Percentiles rank a stretch among this genome's conserved stretches.
Evolutionary conservation across 35 echinoderm and acorn worm genomes (phyloP).

Genomic region (Lytechinus variegatus): DNA sequence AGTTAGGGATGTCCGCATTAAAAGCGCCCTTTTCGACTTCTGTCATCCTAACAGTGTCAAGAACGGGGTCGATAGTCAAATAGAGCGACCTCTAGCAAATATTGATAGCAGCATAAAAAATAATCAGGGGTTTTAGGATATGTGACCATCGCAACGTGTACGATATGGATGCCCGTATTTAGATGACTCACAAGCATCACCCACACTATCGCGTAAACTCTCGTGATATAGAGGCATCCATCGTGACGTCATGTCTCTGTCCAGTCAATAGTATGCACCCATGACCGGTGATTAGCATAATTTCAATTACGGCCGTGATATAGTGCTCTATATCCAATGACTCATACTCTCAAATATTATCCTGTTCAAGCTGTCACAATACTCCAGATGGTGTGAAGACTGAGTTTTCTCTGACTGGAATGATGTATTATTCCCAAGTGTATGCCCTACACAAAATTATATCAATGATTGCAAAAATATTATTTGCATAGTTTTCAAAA

Average conservation of each 20-base stretch:
- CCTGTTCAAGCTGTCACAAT: background rate
- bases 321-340: background rate
- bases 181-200: background rate
- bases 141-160: background rate
- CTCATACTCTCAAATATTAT: background rate
- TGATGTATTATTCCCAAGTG: background rate
- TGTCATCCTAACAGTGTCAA: background rate
- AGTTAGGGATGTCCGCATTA: constrained; percentile 1
- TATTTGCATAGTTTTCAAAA: background rate
- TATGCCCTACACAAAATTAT: background rate
- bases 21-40: background rate
- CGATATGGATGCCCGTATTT: background rate
- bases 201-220: background rate
- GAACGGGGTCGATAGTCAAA: background rate
- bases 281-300: constrained; percentile 11
- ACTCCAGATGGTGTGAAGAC: background rate
- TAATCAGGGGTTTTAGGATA: background rate
- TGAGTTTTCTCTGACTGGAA: background rate
- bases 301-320: background rate
- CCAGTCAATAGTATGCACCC: background rate
- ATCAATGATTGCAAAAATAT: background rate
- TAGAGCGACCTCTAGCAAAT: background rate
- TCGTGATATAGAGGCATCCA: background rate
- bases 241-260: constrained; percentile 1
- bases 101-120: background rate